Evolutionary conservation across 1,140 invertebrate genomes (phyloP), one percentile per base, ranked within the genome.

Genomic region (Drosophila tristis): DNA sequence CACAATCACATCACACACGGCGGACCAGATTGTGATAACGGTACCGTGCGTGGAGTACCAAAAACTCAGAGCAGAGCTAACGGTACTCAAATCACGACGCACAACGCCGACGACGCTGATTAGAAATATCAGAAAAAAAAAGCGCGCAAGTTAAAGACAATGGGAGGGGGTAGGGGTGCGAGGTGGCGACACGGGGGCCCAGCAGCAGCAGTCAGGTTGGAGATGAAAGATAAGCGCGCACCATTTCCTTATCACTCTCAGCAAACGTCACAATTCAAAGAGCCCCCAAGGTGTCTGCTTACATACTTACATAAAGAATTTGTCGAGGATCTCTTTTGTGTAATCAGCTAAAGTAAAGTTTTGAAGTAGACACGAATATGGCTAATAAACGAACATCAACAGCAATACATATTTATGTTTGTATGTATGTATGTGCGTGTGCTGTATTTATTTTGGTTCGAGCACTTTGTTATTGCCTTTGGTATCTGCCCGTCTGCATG

Each of bases 381-480:
- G 35, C 35, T 39, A 39, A 39, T 39, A 39, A 39, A 43, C 65
- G 65, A 45, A 23, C 8, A 16, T 76, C 74, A 70, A 78, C 60
- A 73, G 74, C 64, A 70, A 82, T 72, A 78, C 55, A 74, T 62
- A 80, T 65, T 25, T 25, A 55, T 50, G 60, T 58, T 48, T 44
- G 59, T 43, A 63, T 43, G 39, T 25, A 51, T 23, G 42, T 29
- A 43, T 56, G 45, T 49, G 54, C 47, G 44, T 71, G 74, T 86
- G n/a, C n/a, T n/a, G 62, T 82, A 78, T 84, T 82, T 89, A 89
- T 89, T 89, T 89, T 89, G 79, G 65, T 89, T 74, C 67, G 59
- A 84, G 76, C 84, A 80, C 79, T 71, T 87, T 89, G 76, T 84
- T 84, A 89, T 89, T 87, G 84, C 79, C 89, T 80, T 84, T 74